phyloP scores from a whole-genome alignment of 53 echinoderm and acorn worm genomes.

The Mesocentrotus franciscanus region DNA sequence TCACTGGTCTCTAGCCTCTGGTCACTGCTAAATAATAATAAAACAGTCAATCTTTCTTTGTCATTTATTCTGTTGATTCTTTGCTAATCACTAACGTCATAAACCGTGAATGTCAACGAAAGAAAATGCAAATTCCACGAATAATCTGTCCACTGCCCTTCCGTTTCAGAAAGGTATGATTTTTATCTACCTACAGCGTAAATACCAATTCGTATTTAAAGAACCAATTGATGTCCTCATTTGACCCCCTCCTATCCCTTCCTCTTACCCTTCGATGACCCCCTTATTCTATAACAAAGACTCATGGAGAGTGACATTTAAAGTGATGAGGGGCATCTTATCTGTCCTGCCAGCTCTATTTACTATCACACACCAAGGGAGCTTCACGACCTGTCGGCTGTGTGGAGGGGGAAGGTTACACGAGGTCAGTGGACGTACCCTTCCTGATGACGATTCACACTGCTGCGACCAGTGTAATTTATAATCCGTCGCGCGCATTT shows the following conservation, averaged over 20 bases:
- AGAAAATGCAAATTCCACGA: no score
- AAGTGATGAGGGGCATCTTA: slow-evolving; percentile 30
- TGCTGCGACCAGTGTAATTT: neutral
- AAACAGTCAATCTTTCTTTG: no score
- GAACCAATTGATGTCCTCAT: neutral
- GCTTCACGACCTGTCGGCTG: neutral
- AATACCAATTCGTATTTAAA: neutral
- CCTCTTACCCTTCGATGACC: neutral
- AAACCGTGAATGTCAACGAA: no score
- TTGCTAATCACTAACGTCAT: no score
- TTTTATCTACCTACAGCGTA: neutral
- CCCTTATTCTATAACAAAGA: slow-evolving; percentile 19
- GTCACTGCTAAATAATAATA: no score
- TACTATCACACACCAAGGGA: slow-evolving; percentile 50
- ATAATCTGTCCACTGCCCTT: no score
- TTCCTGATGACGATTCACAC: neutral
- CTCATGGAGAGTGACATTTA: slow-evolving; percentile 25
- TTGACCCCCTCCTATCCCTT: neutral
- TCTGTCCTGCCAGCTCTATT: slow-evolving; percentile 58
- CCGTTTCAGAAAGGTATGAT: no score
- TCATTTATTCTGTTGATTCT: no score
- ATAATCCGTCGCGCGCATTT: neutral
- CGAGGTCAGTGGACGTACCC: slow-evolving; percentile 48
- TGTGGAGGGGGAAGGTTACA: slow-evolving; percentile 46
- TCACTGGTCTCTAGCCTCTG: no score